These are phyloP conservation scores for Cheilosia impressa DNA, from an alignment of 2,888 invertebrate species.

Conservation along the genomic window DNA sequence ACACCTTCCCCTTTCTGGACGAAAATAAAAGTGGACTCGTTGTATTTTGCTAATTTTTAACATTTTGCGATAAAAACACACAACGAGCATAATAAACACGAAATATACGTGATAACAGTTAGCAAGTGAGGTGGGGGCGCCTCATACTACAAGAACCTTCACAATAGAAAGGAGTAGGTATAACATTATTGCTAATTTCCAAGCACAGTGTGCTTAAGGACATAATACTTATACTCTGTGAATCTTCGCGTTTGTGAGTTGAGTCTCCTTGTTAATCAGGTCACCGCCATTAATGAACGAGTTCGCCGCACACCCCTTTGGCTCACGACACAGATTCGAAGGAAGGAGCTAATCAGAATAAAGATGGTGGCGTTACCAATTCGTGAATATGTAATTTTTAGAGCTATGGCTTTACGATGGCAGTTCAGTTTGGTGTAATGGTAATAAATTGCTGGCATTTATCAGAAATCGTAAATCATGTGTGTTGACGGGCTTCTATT, in stretches of 20 bases:
- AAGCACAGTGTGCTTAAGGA: slow-evolving; percentile 15
- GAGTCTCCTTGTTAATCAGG: slow-evolving; percentile 67
- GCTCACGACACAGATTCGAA: slow-evolving; percentile 3
- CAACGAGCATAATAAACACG: slow-evolving; percentile 73
- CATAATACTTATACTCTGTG: slow-evolving; percentile 56
- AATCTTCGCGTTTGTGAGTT: slow-evolving; percentile 59
- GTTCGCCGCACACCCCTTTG: slow-evolving; percentile 12
- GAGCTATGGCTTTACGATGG: slow-evolving; percentile 37
- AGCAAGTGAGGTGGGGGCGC: slow-evolving; percentile 7
- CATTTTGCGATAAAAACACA: slow-evolving; percentile 74
- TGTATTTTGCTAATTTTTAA: slow-evolving; percentile 75
- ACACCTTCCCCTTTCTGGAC: background rate
- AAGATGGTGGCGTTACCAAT: slow-evolving; percentile 23
- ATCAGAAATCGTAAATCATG: slow-evolving; percentile 66
- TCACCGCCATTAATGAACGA: slow-evolving; percentile 57
- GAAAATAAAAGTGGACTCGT: slow-evolving; percentile 51
- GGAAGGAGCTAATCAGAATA: slow-evolving; percentile 54
- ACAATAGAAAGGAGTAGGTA: slow-evolving; percentile 28
- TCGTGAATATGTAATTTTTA: slow-evolving; percentile 58
- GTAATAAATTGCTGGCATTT: slow-evolving; percentile 63
- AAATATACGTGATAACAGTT: slow-evolving; percentile 73
- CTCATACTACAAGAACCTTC: slow-evolving; percentile 1
- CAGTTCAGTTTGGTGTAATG: slow-evolving; percentile 53
- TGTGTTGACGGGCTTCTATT: slow-evolving; percentile 53
- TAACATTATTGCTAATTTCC: background rate